Base-by-base conservation (phyloP, 2,113 vertebrate species). In the Neogale vison region DNA sequence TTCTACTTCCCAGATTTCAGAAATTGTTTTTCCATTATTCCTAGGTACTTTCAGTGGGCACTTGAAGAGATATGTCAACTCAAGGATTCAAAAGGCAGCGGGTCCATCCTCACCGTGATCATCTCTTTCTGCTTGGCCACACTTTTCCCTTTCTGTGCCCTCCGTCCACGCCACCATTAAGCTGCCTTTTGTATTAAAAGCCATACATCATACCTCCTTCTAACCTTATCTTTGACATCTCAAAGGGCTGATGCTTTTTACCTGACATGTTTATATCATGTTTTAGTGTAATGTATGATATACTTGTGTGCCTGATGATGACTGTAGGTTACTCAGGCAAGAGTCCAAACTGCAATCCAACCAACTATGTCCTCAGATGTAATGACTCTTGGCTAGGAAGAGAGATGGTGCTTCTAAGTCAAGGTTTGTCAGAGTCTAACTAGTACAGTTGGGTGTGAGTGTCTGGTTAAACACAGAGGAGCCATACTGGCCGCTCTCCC, bases 11-110 rank as follows among this genome's bases (percentile, higher is more conserved):
- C 34, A 69, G 55, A 92, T 91, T 97, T 97, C 10, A 91, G 13
- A 93, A 45, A 47, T 93, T 94, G 80, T 55, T 92, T 39, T n/a
- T 39, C 81, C 42, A 42, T 47, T 96, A 11, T 93, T 50, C 45
- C 84, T 82, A 97, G 57, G 63, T 0, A 88, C 82, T 92, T 94
- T 57, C 36, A 80, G 42, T 36, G 84, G 59, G 42, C 10, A 23
- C n/a, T 67, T 50, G 39, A 61, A 52, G 88, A 88, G 23, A 52
- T 17, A 61, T 2, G 4, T 63, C 80, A 72, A 42, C 23, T 47
- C 39, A 94, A 89, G 7, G 65, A 93, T 45, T 95, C 47, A 88
- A 87, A 79, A 91, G 31, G 82, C 65, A 77, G 67, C 50, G 24
- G 26, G 83, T 23, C 17, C 20, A 18, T 47, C 10, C 13, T 26